Evolutionary conservation across 2,113 vertebrate genomes (phyloP).

Genomic region (Bagarius yarrelli): DNA sequence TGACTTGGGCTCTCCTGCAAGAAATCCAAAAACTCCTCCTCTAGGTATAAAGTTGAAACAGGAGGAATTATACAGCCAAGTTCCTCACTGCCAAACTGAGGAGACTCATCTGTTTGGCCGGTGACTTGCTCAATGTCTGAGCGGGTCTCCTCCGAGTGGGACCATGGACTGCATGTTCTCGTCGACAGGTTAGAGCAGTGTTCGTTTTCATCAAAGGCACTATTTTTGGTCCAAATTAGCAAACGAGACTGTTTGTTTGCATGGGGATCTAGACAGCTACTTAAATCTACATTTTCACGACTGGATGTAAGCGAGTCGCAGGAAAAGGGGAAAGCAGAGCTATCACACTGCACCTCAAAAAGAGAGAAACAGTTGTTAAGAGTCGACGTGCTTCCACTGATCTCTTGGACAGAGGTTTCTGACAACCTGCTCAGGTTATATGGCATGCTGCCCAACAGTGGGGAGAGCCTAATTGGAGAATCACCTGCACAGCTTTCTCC

Average conservation of each 20-base stretch:
- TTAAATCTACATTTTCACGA: conserved; percentile 85
- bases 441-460: conserved; percentile 81
- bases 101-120: conserved; percentile 83
- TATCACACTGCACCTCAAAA: conserved; percentile 97
- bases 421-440: conserved; percentile 82
- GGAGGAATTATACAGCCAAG: conserved; percentile 84
- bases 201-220: conserved; percentile 99
- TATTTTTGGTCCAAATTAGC: conserved; percentile 99
- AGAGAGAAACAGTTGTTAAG: conserved; percentile 93
- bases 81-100: conserved; percentile 84
- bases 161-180: conserved; percentile 98
- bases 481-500: conserved; percentile 93
- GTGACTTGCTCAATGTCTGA: conserved; percentile 92
- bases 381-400: conserved; percentile 82
- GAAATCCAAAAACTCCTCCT: conserved; percentile 93
- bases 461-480: conserved; percentile 87
- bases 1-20: conserved; percentile 81
- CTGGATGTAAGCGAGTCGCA: conserved; percentile 83
- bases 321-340: conserved; percentile 91
- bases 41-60: conserved; percentile 85
- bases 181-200: conserved; percentile 99
- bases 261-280: conserved; percentile 87
- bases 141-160: conserved; percentile 96
- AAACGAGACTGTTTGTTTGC: conserved; percentile 98
- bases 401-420: conserved; percentile 83